Conservation (phyloP, 2,797 vertebrate genomes). For the Halcyon leucocephala region DNA sequence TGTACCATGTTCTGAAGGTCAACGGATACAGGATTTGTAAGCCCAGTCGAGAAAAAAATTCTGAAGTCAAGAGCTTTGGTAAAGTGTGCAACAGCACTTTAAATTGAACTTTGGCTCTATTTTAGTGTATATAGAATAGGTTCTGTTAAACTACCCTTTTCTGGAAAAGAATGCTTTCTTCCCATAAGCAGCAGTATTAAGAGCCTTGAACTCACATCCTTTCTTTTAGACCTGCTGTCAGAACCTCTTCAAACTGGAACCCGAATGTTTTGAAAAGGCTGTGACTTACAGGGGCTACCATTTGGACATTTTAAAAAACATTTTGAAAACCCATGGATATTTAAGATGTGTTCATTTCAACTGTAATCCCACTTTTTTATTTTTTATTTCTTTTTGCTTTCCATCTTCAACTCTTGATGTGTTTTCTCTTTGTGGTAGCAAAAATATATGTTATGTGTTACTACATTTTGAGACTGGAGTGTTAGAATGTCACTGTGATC, state of each 20-base stretch:
- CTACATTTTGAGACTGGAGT: neutral
- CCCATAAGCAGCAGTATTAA: conserved; percentile 15
- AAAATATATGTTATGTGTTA: neutral
- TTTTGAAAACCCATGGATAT: neutral
- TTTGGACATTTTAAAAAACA: neutral
- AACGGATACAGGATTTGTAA: conserved; percentile 53
- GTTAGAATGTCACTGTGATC: neutral
- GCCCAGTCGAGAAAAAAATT: conserved; percentile 50
- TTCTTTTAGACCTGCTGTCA: conserved; percentile 20
- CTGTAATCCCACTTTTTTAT: neutral
- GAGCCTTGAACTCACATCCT: conserved; percentile 9
- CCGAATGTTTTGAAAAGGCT: conserved; percentile 27
- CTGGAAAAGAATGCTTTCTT: conserved; percentile 39
- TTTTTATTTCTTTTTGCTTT: neutral
- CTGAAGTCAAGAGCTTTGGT: conserved; percentile 60
- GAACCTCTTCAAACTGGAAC: conserved; percentile 21
- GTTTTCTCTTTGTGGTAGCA: neutral
- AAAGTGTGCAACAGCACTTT: conserved; percentile 67
- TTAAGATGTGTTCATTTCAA: neutral
- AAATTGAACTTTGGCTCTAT: conserved; percentile 67
- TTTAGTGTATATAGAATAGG: conserved; percentile 42
- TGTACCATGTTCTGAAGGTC: conserved; percentile 56
- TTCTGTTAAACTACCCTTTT: conserved; percentile 59
- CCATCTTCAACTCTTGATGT: neutral
- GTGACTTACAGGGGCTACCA: neutral